Evolutionary conservation across 1,140 invertebrate genomes (phyloP).

Genomic region (Rhyzopertha dominica): DNA sequence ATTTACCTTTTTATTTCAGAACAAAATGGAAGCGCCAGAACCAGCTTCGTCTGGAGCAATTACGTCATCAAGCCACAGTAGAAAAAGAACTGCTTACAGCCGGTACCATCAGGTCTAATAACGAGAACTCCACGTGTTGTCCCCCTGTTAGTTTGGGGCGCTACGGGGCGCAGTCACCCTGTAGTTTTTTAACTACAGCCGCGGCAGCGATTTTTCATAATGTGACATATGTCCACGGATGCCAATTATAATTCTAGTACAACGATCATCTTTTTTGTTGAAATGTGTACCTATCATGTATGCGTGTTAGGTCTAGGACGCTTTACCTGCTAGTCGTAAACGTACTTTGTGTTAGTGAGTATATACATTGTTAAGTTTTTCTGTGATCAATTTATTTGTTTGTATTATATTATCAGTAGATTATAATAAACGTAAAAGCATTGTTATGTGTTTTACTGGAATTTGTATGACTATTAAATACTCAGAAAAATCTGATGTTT

Average conservation of each 20-base stretch:
- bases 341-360: no score
- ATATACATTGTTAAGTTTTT: no score
- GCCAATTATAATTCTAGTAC: slow-evolving; percentile 53
- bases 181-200: slow-evolving; percentile 50
- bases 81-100: slow-evolving; percentile 55
- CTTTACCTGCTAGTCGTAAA: no score
- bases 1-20: slow-evolving; percentile 50
- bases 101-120: slow-evolving; percentile 17
- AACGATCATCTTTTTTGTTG: no score
- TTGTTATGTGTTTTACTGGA: no score
- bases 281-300: no score
- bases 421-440: no score
- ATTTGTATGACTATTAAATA: no score
- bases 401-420: no score
- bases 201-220: slow-evolving; percentile 68
- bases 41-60: slow-evolving; percentile 76
- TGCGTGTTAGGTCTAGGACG: no score
- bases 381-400: no score
- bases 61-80: slow-evolving; percentile 70
- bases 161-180: slow-evolving; percentile 43
- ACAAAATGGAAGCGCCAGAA: slow-evolving; percentile 95
- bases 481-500: no score
- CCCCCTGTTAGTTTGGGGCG: slow-evolving; percentile 24
- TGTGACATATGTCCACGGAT: slow-evolving; percentile 68
- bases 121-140: slow-evolving; percentile 23